A percentile compares a stretch with the other conserved stretches of the same genome.
Evolutionary conservation across 1,140 invertebrate species (phyloP).

Genomic region (Sesamia nonagrioides): DNA sequence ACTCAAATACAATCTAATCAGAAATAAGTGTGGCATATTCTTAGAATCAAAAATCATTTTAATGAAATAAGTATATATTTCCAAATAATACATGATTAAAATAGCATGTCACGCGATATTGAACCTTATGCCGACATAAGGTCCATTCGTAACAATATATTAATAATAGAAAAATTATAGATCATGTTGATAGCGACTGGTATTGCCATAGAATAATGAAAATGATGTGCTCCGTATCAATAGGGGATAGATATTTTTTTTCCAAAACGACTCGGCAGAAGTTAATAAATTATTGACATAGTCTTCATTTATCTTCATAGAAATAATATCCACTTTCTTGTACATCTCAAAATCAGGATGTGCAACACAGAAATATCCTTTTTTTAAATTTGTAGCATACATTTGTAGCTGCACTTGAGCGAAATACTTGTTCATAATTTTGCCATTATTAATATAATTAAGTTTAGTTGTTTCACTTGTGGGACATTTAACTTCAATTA

Average conservation of each 20-base stretch:
- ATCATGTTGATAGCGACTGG: too few relatives aligned
- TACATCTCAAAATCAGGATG: conserved; percentile 21
- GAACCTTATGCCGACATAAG: too few relatives aligned
- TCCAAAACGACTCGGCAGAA: conserved; percentile 14
- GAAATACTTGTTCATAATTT: not conserved
- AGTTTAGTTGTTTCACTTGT: not conserved
- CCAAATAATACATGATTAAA: too few relatives aligned
- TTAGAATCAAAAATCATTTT: too few relatives aligned
- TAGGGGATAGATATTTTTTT: not conserved
- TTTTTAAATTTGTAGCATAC: not conserved
- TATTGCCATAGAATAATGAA: too few relatives aligned
- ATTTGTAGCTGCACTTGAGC: conserved; percentile 24
- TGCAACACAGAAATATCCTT: conserved; percentile 28
- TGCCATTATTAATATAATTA: conserved; percentile 17
- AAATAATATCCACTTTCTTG: conserved; percentile 5
- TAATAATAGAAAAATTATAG: too few relatives aligned
- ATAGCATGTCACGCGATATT: too few relatives aligned
- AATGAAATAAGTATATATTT: too few relatives aligned
- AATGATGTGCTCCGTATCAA: too few relatives aligned
- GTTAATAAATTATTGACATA: not conserved
- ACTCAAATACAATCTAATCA: too few relatives aligned
- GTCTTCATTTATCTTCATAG: not conserved
- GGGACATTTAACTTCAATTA: conserved; percentile 21
- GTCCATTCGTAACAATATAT: too few relatives aligned
- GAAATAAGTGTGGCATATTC: too few relatives aligned